Conservation (phyloP, 2,797 vertebrate genomes). For the Molossus alvarezi region DNA sequence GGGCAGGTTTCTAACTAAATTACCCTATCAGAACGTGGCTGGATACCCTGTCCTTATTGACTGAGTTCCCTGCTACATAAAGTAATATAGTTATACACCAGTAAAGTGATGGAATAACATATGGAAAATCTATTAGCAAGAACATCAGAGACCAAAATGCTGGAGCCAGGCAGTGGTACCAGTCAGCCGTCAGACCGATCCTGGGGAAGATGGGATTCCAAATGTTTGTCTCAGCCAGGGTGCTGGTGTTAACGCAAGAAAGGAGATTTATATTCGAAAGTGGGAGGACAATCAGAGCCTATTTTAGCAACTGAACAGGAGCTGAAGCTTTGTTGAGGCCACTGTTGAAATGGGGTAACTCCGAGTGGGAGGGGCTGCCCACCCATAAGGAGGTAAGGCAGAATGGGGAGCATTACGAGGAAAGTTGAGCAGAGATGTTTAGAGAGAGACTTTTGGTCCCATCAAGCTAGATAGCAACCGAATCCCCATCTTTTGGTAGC, state of each 20-base stretch:
- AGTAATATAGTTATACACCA: conserved; percentile 77
- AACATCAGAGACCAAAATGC: conserved; percentile 59
- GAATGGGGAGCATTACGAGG: background rate
- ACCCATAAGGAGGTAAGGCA: background rate
- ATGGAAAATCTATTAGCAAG: conserved; percentile 80
- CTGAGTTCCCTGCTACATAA: conserved; percentile 49
- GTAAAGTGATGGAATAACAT: conserved; percentile 77
- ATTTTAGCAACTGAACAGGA: conserved; percentile 44
- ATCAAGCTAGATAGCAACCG: background rate
- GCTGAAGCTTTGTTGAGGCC: background rate
- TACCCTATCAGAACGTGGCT: conserved; percentile 62
- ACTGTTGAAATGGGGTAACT: background rate
- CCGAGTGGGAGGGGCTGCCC: background rate
- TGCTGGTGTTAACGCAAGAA: background rate
- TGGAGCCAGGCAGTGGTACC: background rate
- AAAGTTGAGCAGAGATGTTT: background rate
- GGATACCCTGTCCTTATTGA: conserved; percentile 66
- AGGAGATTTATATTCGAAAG: background rate
- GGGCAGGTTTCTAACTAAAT: conserved; percentile 73
- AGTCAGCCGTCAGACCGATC: conserved; percentile 37
- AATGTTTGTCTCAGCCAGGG: conserved; percentile 49
- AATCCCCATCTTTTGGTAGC: background rate
- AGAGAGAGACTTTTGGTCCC: background rate
- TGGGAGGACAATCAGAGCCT: background rate
- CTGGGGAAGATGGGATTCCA: conserved; percentile 49